phyloP scores from a whole-genome alignment of 35 echinoderm and acorn worm genomes.

The Heliocidaris tuberculata region DNA sequence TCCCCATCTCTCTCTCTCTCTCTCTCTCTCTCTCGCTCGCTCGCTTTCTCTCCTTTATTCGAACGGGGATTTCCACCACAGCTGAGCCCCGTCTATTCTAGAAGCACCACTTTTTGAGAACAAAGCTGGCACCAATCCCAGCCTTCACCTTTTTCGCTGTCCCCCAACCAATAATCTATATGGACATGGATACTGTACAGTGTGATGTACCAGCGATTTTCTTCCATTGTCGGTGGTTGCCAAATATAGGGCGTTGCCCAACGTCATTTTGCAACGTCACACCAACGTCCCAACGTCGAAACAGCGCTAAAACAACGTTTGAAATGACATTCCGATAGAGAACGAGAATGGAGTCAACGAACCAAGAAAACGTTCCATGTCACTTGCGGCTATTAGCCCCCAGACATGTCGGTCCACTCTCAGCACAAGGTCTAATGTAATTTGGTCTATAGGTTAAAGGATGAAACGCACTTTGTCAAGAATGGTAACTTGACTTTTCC shows the following conservation, averaged over 20 bases:
- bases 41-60: no score
- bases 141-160: neutral
- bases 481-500: no score
- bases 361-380: neutral
- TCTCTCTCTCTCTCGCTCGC: no score
- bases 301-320: neutral
- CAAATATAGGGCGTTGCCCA: neutral
- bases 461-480: neutral
- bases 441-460: neutral
- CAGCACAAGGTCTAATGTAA: slow-evolving; percentile 20
- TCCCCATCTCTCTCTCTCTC: no score
- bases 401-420: neutral
- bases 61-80: neutral
- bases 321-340: neutral
- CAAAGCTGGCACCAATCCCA: slow-evolving; percentile 38
- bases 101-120: neutral
- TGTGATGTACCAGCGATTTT: neutral
- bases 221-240: neutral
- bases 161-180: neutral
- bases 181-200: neutral
- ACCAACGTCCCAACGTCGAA: neutral
- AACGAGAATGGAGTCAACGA: neutral
- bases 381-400: slow-evolving; percentile 16
- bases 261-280: neutral
- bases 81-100: neutral